Conservation (phyloP, 2,888 invertebrate species). For the Drosophila peninsularis region DNA sequence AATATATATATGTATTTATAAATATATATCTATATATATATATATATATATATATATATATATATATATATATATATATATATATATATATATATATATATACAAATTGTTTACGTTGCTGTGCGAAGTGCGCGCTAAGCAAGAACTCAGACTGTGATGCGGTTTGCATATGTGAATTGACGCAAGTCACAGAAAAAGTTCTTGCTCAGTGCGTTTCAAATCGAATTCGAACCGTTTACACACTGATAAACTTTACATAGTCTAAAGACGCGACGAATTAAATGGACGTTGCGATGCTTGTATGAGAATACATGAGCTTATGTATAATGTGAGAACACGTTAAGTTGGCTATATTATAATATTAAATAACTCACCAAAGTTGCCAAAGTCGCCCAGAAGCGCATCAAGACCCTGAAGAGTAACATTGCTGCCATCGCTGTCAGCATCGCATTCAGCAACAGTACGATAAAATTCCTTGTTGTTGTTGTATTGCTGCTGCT, state of each 20-base stretch:
- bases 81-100: not conserved
- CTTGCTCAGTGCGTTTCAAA: constrained; percentile 86
- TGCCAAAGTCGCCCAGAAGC: constrained; percentile 57
- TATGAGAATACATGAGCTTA: constrained; percentile 16
- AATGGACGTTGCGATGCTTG: constrained; percentile 20
- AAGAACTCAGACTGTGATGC: constrained; percentile 99
- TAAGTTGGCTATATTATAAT: not conserved
- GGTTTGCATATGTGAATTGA: constrained; percentile 84
- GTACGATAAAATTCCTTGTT: constrained; percentile 37
- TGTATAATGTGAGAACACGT: not conserved
- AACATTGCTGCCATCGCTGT: constrained; percentile 65
- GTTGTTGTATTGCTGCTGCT: constrained; percentile 39
- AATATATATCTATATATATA: not conserved
- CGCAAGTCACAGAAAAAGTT: constrained; percentile 93
- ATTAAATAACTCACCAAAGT: constrained; percentile 58
- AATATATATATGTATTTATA: no score
- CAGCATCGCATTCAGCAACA: constrained; percentile 60
- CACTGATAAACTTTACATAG: constrained; percentile 27
- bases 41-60: not conserved
- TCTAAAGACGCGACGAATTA: constrained; percentile 15
- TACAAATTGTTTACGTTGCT: constrained; percentile 62
- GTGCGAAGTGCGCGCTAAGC: constrained; percentile 87
- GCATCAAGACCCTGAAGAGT: constrained; percentile 65
- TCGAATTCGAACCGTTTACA: constrained; percentile 20
- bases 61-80: not conserved